Base-by-base conservation (phyloP, 53 echinoderm and acorn worm genomes). In the Echinometra lucunter region DNA sequence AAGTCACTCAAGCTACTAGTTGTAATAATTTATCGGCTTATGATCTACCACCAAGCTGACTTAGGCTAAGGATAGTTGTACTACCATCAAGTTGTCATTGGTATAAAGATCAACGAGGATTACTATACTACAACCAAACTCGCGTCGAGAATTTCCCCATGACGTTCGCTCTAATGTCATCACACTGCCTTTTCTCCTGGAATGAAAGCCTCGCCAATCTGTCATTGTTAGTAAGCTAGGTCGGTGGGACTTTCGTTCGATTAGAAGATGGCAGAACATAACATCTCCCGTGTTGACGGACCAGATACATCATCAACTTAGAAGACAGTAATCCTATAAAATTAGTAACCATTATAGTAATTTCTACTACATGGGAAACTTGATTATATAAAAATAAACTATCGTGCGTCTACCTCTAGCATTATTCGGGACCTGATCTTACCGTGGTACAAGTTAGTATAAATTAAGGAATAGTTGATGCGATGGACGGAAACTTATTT, bases 181-280 rank as follows among this genome's bases (percentile, higher is more conserved):
- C 19, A 49, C 47, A 85, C 94, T 83, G 56, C 85, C 89, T 88
- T 95, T 96, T 98, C 97, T 97, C 92, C 94, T 97, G 97, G 99
- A 98, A 98, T 97, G 99, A 97, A 98, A 98, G 97, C 96, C 97
- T 96, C 97, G 99, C 97, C 99, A 97, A 98, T 97, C 96, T 96
- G 95, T 96, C 58, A 81, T 94, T 40, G 66, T 94, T 91, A 69
- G 88, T 89, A 58, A 90, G 57, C 89, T 94, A 85, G 97, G 97
- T 98, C 99, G 99, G 99, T 98, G 99, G 99, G 99, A 98, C 99
- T 98, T 98, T 98, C 99, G 99, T 98, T 98, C 99, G 97, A 97
- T 97, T 98, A 96, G 97, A 98, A 96, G 95, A 63, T 66, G 95
- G 92, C 66, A 66, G 94, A 94, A 30, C 78, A 13, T 81, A 85